Conservation (phyloP, 2,113 vertebrate genomes). For the Lucifuga dentata region DNA sequence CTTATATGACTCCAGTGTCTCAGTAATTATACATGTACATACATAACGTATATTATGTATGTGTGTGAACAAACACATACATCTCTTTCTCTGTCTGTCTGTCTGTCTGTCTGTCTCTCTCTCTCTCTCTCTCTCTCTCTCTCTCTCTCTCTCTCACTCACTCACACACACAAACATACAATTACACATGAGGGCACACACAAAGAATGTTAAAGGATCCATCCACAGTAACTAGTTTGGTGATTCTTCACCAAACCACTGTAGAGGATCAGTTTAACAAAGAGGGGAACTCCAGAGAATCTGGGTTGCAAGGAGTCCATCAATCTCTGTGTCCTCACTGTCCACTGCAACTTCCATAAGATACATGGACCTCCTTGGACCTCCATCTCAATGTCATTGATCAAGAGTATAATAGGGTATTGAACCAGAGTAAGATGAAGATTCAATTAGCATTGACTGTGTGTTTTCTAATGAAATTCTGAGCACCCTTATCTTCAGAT, state of each 20-base stretch:
- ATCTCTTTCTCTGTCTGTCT: too few relatives aligned
- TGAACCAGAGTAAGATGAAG: constrained; percentile 49
- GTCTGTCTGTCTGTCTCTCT: too few relatives aligned
- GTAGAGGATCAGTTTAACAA: constrained; percentile 27
- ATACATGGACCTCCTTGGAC: constrained; percentile 39
- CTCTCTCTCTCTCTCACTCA: too few relatives aligned
- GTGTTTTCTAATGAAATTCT: constrained; percentile 66
- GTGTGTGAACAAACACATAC: too few relatives aligned
- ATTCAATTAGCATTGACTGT: constrained; percentile 62
- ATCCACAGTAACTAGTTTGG: background rate
- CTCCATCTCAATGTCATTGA: constrained; percentile 60
- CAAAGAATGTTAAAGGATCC: constrained; percentile 1
- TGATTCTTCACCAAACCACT: constrained; percentile 33
- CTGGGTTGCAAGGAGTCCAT: constrained; percentile 29
- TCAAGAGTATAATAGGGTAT: constrained; percentile 67
- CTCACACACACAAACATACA: constrained; percentile 8
- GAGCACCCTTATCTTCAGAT: constrained; percentile 32
- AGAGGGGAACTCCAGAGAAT: constrained; percentile 43
- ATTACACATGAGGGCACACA: background rate
- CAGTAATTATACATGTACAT: background rate
- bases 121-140: too few relatives aligned
- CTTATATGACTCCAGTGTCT: background rate
- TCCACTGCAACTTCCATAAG: constrained; percentile 29
- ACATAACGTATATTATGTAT: background rate
- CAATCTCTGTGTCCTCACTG: constrained; percentile 36